Conservation (phyloP, 35 echinoderm and acorn worm genomes). For the Apostichopus parvimensis region DNA sequence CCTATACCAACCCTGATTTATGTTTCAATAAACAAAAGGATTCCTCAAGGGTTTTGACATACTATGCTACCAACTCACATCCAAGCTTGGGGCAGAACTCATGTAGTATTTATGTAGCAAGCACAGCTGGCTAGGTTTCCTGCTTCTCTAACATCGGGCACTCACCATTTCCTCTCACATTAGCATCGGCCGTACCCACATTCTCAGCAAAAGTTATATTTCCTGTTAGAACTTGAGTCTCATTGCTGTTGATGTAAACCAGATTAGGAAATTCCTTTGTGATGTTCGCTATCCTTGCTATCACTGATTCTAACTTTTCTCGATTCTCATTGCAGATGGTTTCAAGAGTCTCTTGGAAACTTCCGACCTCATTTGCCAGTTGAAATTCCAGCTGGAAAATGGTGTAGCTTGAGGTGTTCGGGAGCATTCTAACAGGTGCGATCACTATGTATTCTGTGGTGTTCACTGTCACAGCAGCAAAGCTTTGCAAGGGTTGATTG, state of each 20-base stretch:
- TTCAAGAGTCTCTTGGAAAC: background rate
- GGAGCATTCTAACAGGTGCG: background rate
- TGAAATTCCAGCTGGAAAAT: conserved; percentile 40
- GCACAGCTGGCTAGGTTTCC: background rate
- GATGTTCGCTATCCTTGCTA: background rate
- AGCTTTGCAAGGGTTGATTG: background rate
- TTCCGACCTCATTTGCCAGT: background rate
- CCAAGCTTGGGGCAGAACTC: too few relatives aligned
- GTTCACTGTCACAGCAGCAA: conserved; percentile 23
- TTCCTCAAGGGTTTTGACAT: background rate
- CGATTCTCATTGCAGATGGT: conserved; percentile 3
- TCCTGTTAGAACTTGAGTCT: conserved; percentile 50
- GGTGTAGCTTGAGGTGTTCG: background rate
- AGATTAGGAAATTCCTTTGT: background rate
- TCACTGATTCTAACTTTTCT: background rate
- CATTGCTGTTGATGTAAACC: conserved; percentile 41
- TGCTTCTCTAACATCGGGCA: background rate
- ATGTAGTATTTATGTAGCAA: too few relatives aligned
- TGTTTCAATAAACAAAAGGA: too few relatives aligned
- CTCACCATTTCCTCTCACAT: conserved; percentile 8
- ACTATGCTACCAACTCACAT: background rate
- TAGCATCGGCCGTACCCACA: background rate
- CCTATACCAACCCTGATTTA: too few relatives aligned
- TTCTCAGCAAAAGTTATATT: conserved; percentile 42
- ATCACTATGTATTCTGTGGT: background rate